phyloP scores from a whole-genome alignment of 37 sponge, comb jelly and placozoan species.

The Halichondria panicea region DNA sequence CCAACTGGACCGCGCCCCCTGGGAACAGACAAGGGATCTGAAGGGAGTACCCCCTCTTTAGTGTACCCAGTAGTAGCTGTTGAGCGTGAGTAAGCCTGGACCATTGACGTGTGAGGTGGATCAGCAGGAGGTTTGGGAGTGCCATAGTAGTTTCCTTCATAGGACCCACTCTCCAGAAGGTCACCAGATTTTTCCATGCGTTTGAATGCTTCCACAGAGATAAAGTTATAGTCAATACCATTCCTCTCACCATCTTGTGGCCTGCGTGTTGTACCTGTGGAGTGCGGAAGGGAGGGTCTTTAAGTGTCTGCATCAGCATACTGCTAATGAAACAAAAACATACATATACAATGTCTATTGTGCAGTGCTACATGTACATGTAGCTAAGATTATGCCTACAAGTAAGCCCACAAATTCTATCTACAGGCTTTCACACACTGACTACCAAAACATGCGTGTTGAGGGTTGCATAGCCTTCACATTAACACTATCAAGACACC shows the following conservation, averaged over 20 bases:
- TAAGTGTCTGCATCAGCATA: too few relatives aligned
- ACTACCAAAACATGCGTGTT: too few relatives aligned
- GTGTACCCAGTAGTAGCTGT: conserved; percentile 56
- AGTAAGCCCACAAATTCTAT: too few relatives aligned
- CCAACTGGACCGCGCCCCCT: not conserved
- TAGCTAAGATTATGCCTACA: too few relatives aligned
- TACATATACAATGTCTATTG: too few relatives aligned
- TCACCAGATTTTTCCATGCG: conserved; percentile 78
- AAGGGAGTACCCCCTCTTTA: conserved; percentile 32
- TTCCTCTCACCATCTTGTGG: conserved; percentile 84
- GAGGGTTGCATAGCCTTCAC: too few relatives aligned
- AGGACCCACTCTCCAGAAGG: conserved; percentile 90
- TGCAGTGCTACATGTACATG: too few relatives aligned
- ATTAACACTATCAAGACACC: too few relatives aligned
- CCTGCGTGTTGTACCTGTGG: conserved; percentile 86
- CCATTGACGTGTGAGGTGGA: conserved; percentile 29
- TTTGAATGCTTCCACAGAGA: conserved; percentile 86
- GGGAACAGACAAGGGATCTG: conserved; percentile 16
- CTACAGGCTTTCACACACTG: too few relatives aligned
- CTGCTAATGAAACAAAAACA: too few relatives aligned
- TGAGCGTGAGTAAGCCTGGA: conserved; percentile 53
- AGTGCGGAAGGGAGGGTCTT: too few relatives aligned
- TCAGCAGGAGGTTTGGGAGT: conserved; percentile 93
- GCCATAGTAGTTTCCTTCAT: conserved; percentile 87
- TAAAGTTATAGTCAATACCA: conserved; percentile 91